Percentiles rank a stretch among this genome's conserved stretches.
phyloP scores from a whole-genome alignment of 2,888 invertebrate genomes.

The Cryptocephalus moraei region DNA sequence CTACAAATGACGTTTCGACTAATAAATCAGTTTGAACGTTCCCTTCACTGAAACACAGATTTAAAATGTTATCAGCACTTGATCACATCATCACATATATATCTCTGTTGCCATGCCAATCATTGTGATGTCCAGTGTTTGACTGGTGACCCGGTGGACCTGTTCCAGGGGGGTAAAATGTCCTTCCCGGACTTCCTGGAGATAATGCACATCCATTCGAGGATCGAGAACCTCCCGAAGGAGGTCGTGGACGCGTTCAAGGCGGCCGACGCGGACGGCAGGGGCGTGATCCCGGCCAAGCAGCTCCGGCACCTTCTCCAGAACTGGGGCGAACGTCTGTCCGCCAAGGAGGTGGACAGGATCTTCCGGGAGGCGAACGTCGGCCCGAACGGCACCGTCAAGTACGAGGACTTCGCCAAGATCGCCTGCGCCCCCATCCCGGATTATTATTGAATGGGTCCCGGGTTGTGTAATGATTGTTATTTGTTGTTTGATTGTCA shows the following conservation, averaged over 20 bases:
- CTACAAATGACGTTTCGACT: too few relatives aligned
- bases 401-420: slow-evolving; percentile 87
- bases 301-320: slow-evolving; percentile 80
- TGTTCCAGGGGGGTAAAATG: slow-evolving; percentile 69
- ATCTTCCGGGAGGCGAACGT: slow-evolving; percentile 89
- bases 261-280: slow-evolving; percentile 68
- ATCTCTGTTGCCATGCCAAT: background rate
- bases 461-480: background rate
- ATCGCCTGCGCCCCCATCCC: slow-evolving; percentile 89
- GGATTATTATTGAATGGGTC: slow-evolving; percentile 64
- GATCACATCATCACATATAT: background rate
- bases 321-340: slow-evolving; percentile 86
- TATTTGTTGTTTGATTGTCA: too few relatives aligned
- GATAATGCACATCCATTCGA: slow-evolving; percentile 86
- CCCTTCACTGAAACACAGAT: too few relatives aligned
- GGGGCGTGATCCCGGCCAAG: slow-evolving; percentile 65
- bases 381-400: slow-evolving; percentile 63
- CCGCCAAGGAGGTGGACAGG: slow-evolving; percentile 68
- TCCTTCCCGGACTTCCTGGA: slow-evolving; percentile 92
- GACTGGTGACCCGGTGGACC: background rate
- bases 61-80: too few relatives aligned
- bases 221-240: slow-evolving; percentile 70
- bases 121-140: too few relatives aligned
- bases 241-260: slow-evolving; percentile 85
- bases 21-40: too few relatives aligned